phyloP scores from a whole-genome alignment of 1,140 invertebrate genomes.

The Phocides pigmalion region DNA sequence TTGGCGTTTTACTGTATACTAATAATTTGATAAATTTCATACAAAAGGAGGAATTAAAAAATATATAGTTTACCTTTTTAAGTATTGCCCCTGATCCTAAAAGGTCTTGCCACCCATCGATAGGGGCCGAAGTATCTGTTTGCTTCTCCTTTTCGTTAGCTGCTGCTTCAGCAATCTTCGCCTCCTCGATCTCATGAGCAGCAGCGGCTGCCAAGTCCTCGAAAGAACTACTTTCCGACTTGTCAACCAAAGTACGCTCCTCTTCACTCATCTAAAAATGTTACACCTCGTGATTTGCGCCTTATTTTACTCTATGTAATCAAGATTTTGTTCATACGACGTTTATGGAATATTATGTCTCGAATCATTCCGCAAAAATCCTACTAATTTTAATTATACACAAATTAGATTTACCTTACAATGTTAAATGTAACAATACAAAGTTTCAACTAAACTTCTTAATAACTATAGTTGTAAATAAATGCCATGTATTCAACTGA shows the following conservation, averaged over 20 bases:
- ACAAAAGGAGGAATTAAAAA: neutral
- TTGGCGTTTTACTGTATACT: too few species aligned
- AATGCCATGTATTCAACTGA: slow-evolving; percentile 41
- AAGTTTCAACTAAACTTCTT: slow-evolving; percentile 23
- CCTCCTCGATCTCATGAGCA: slow-evolving; percentile 75
- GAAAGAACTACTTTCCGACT: slow-evolving; percentile 82
- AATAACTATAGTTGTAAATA: slow-evolving; percentile 43
- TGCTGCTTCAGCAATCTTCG: slow-evolving; percentile 67
- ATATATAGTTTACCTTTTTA: slow-evolving; percentile 64
- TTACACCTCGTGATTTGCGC: slow-evolving; percentile 52
- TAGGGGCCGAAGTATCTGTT: slow-evolving; percentile 49
- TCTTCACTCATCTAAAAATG: slow-evolving; percentile 75
- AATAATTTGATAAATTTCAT: neutral
- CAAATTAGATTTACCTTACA: slow-evolving; percentile 36
- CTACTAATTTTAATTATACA: neutral
- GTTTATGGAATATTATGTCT: neutral
- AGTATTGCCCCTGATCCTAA: slow-evolving; percentile 75
- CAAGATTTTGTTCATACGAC: slow-evolving; percentile 46
- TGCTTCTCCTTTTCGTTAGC: slow-evolving; percentile 55
- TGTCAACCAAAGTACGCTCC: slow-evolving; percentile 70
- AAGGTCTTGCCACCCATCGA: slow-evolving; percentile 76
- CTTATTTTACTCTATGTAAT: slow-evolving; percentile 65
- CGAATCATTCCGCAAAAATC: neutral
- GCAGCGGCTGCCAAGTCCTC: slow-evolving; percentile 77
- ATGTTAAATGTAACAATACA: slow-evolving; percentile 24